A percentile compares a stretch with the other conserved stretches of the same genome.
Conservation (phyloP, 2,797 vertebrate genomes). For the Lithobates sylvaticus region DNA sequence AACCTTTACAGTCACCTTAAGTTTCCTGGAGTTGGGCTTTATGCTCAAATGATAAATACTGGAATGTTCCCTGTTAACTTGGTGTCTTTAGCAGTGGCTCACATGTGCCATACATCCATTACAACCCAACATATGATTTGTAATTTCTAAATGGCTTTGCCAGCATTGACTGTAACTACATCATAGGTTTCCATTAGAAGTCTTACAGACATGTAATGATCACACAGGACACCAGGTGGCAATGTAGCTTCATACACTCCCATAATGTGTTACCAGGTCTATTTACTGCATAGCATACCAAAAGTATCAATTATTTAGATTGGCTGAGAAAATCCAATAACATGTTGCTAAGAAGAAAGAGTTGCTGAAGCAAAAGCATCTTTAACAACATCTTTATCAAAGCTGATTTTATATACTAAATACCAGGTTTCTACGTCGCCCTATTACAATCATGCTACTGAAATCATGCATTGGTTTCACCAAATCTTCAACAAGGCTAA, state of each 20-base stretch:
- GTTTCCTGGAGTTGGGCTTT: neutral
- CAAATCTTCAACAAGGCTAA: neutral
- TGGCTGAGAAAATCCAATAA: conserved; percentile 52
- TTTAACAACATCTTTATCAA: conserved; percentile 22
- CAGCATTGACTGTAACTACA: too few relatives aligned
- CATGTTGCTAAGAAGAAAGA: conserved; percentile 42
- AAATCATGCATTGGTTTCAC: neutral
- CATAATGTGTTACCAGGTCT: neutral
- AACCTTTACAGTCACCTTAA: too few relatives aligned
- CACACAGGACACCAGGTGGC: conserved; percentile 33
- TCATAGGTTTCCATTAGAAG: neutral
- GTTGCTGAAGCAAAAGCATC: conserved; percentile 28
- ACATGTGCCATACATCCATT: neutral
- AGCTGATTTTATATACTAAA: neutral
- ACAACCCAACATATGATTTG: neutral
- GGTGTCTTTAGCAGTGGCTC: neutral
- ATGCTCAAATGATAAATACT: neutral
- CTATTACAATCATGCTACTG: neutral
- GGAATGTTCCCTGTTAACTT: neutral
- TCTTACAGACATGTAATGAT: neutral
- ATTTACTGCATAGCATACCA: conserved; percentile 37
- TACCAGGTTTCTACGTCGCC: neutral
- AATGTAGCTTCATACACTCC: conserved; percentile 2
- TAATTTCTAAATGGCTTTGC: neutral
- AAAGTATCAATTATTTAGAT: conserved; percentile 59